Base-by-base conservation (phyloP, 2,888 invertebrate species). In the Heteropelma amictum region DNA sequence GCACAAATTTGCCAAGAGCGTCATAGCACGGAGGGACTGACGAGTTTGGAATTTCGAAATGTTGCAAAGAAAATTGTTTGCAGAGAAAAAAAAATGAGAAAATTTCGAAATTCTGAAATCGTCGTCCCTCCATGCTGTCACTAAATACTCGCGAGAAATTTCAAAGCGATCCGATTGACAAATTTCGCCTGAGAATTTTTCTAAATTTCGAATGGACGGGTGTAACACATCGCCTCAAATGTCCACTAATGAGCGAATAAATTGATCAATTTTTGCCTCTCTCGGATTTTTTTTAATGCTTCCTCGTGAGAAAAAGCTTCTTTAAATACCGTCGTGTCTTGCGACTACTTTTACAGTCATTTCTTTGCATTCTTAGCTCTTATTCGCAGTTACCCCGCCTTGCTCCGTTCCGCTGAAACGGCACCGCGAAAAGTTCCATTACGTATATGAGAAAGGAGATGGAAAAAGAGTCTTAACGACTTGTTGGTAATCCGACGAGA, bases 401-500 rank as follows among this genome's bases (percentile, higher is more conserved):
- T 53, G 47, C 68, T 14, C 26, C 4, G 33, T 38, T 30, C 58
- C 26, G 61, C 65, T 23, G 30, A 49, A 30, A 67, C 61, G 45
- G 53, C 19, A 49, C 51, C 17, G 35, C 49, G 51, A 61, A 56
- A 45, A 63, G 67, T 67, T 54, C 56, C 75, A 61, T 75, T 71
- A 67, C 56, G 61, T 17, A 35, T 17, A 40, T n/a, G 6, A 17
- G 42, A 19, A 12, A 38, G 6, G 12, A 23, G 7, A 17, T 33
- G 21, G 28, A 56, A 67, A 71, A 68, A 75, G 60, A 33, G 54
- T 23, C 49, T 71, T 71, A 75, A 75, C 75, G 75, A 67, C 71
- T 67, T 26, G 71, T 56, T 51, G 60, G 67, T 67, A 49, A 71
- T 63, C 70, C 42, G 56, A 71, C 61, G 49, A 67, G 75, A 49